Evolutionary conservation across 2,113 vertebrate genomes (phyloP), one percentile per base, ranked within the genome.

Genomic region (Anhinga rufa): DNA sequence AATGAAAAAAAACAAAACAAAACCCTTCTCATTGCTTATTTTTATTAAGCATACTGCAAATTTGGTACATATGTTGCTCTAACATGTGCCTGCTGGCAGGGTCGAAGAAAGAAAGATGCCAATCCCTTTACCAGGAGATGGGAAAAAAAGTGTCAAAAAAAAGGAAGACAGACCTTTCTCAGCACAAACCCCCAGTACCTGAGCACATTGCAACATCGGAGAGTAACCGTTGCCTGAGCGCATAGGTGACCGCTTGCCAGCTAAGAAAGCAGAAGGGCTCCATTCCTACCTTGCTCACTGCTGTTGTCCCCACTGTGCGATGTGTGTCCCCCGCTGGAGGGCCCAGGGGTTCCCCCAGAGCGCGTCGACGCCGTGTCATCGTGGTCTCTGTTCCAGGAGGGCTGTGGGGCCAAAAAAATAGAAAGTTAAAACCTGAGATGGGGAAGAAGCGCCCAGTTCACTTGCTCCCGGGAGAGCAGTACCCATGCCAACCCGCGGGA

Each of bases 261-360:
- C 88, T 88, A 93, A 60, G 57, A 83, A 83, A 71, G 74, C 12
- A 29, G 31, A 60, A 96, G 95, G 97, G 89, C 49, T 90, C 74
- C 66, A 52, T 93, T 95, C 99, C 98, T 98, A 99, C 99, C 99
- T 98, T 99, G 99, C 97, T 99, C 99, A 89, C 99, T 99, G 98
- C 99, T 99, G 98, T 99, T 99, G 98, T 99, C 99, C 24, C 99
- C 99, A 8, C 99, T 99, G 98, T 99, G 99, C 12, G 99, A 99
- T 71, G 99, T 99, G 96, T 99, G 99, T 95, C 99, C 99, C 14
- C 99, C 99, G 13, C 99, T 99, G 98, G 99, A 99, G 34, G 99
- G 99, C 34, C 99, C 99, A 0, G 99, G 99, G 38, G 99, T 99
- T 84, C 99, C 99, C 89, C 99, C 99, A 0, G 99, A 99, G 87